Conservation (phyloP, 2,888 invertebrate genomes). For the Platycheirus albimanus region DNA sequence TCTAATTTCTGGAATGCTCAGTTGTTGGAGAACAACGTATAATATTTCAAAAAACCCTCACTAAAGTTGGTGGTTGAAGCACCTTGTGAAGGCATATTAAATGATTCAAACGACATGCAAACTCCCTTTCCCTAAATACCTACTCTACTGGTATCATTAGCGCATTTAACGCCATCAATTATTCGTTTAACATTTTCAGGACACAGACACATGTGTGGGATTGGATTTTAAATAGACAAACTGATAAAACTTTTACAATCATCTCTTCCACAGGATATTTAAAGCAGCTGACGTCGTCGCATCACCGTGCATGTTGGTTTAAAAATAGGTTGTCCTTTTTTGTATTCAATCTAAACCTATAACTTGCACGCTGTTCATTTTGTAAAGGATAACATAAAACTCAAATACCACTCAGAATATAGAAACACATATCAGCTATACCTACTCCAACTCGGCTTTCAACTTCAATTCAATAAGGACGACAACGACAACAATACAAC, state of each 20-base stretch:
- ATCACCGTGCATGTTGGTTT: too few species aligned
- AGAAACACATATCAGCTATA: not conserved
- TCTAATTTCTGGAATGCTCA: too few species aligned
- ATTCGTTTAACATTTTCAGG: slow-evolving; percentile 15
- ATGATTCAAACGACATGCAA: slow-evolving; percentile 4
- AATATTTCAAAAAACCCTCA: too few species aligned
- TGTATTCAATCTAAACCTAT: too few species aligned
- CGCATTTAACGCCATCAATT: slow-evolving; percentile 2
- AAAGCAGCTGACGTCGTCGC: too few species aligned
- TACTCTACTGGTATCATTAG: slow-evolving; percentile 21
- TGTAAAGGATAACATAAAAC: too few species aligned
- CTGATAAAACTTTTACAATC: not conserved
- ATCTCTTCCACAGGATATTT: too few species aligned
- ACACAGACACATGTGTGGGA: not conserved
- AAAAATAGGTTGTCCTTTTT: too few species aligned
- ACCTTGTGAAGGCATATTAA: slow-evolving; percentile 6
- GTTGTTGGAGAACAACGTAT: too few species aligned
- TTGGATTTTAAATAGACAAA: not conserved
- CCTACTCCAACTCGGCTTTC: not conserved
- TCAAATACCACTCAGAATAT: too few species aligned
- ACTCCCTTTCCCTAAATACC: not conserved
- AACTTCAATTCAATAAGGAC: slow-evolving; percentile 10
- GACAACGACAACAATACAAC: slow-evolving; percentile 22
- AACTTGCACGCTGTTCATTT: too few species aligned
- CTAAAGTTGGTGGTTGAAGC: not conserved